Percentiles rank a stretch among this genome's conserved stretches.
phyloP scores from a whole-genome alignment of 2,113 vertebrate species.

The Lycaon pictus region DNA sequence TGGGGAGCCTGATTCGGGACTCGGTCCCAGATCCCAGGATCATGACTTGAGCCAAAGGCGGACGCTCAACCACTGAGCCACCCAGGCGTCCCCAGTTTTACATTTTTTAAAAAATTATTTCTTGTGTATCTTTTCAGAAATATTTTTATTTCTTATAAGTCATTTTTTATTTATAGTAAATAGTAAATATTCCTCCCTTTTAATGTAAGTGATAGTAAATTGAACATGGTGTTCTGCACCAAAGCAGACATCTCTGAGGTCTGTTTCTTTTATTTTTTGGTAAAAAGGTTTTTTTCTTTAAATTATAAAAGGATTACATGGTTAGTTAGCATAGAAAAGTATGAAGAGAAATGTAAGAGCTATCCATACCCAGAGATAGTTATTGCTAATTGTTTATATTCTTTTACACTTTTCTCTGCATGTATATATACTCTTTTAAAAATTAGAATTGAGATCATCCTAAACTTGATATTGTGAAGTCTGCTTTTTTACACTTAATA shows the following conservation, averaged over 20 bases:
- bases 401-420: background rate
- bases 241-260: slow-evolving; percentile 12
- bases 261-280: slow-evolving; percentile 1
- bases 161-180: background rate
- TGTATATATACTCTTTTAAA: background rate
- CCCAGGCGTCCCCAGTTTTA: background rate
- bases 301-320: background rate
- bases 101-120: background rate
- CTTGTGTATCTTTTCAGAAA: background rate
- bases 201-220: background rate
- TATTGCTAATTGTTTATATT: background rate
- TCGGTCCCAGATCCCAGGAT: too few species aligned
- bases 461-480: background rate
- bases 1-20: too few species aligned
- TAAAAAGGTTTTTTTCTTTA: background rate
- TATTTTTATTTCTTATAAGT: slow-evolving; percentile 2
- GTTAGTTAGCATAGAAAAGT: background rate
- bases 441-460: background rate
- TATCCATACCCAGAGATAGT: background rate
- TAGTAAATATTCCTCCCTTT: background rate
- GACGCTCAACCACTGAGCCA: background rate
- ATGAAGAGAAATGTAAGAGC: background rate
- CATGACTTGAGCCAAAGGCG: too few species aligned
- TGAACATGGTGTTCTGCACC: background rate
- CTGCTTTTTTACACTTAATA: background rate